A percentile compares a stretch with the other conserved stretches of the same genome.
Evolutionary conservation across 2,888 invertebrate genomes (phyloP).

Genomic region (Nomada fucata): DNA sequence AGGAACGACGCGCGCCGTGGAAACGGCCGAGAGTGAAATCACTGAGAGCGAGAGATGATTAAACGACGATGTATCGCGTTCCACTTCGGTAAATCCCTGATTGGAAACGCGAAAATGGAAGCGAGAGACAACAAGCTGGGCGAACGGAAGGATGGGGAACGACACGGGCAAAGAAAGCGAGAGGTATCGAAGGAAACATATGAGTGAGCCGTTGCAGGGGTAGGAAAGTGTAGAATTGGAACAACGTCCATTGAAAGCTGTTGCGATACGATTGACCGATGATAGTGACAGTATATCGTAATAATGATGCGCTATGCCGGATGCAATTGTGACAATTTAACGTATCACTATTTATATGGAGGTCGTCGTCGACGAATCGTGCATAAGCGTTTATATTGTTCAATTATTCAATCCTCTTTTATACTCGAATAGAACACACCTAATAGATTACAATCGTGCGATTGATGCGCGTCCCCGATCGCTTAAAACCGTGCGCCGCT

Average conservation of each 20-base stretch:
- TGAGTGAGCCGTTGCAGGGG: conserved; percentile 12
- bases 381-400: background rate
- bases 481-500: background rate
- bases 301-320: conserved; percentile 1
- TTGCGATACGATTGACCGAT: conserved; percentile 10
- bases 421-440: background rate
- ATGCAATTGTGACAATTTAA: conserved; percentile 10
- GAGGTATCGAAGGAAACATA: background rate
- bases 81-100: conserved; percentile 56
- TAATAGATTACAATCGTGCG: background rate
- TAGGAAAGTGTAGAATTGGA: conserved; percentile 12
- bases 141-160: conserved; percentile 5
- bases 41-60: conserved; percentile 50
- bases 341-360: conserved; percentile 3
- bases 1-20: background rate
- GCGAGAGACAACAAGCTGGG: conserved; percentile 42
- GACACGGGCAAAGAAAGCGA: background rate
- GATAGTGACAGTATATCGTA: background rate
- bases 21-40: conserved; percentile 44
- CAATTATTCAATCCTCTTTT: background rate
- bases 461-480: conserved; percentile 13
- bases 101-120: conserved; percentile 52
- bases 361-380: background rate
- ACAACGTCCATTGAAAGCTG: conserved; percentile 19
- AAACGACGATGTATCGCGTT: conserved; percentile 59